A percentile compares a stretch with the other conserved stretches of the same genome.
These are phyloP conservation scores for Salminus brasiliensis DNA, from an alignment of 2,113 vertebrate genomes.

Conservation along the genomic window DNA sequence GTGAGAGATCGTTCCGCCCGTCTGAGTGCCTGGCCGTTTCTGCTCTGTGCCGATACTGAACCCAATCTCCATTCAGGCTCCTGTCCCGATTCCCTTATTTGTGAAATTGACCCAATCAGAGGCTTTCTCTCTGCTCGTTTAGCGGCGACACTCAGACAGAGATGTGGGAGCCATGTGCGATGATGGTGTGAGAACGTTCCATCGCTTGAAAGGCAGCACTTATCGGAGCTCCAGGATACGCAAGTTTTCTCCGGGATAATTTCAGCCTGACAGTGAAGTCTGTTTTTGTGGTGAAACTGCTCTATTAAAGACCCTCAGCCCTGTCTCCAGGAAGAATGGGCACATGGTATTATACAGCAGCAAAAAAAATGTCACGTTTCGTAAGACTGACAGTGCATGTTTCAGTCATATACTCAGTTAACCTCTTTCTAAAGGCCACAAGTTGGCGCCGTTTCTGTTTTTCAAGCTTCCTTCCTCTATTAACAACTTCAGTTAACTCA, in stretches of 20 bases:
- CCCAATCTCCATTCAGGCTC: conserved; percentile 67
- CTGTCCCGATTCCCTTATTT: conserved; percentile 73
- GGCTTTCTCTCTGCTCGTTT: conserved; percentile 56
- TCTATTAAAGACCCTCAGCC: not conserved
- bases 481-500: too few relatives aligned
- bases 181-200: conserved; percentile 48
- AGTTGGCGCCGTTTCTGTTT: too few relatives aligned
- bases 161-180: conserved; percentile 53
- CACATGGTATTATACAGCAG: conserved; percentile 44
- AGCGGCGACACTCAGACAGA: conserved; percentile 62
- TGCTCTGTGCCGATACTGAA: conserved; percentile 31
- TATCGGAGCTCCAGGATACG: conserved; percentile 37
- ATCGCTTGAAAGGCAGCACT: conserved; percentile 29
- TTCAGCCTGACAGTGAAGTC: conserved; percentile 4
- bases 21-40: conserved; percentile 52
- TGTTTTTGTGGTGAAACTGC: conserved; percentile 16
- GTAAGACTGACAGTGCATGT: too few relatives aligned
- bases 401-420: too few relatives aligned
- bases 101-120: conserved; percentile 70
- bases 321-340: conserved; percentile 34
- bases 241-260: conserved; percentile 20
- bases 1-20: conserved; percentile 14
- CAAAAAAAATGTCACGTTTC: not conserved
- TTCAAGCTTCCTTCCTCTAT: too few relatives aligned
- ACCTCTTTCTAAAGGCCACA: too few relatives aligned